Evolutionary conservation across 2,113 vertebrate genomes (phyloP).

Genomic region (Emydura subglobosa): DNA sequence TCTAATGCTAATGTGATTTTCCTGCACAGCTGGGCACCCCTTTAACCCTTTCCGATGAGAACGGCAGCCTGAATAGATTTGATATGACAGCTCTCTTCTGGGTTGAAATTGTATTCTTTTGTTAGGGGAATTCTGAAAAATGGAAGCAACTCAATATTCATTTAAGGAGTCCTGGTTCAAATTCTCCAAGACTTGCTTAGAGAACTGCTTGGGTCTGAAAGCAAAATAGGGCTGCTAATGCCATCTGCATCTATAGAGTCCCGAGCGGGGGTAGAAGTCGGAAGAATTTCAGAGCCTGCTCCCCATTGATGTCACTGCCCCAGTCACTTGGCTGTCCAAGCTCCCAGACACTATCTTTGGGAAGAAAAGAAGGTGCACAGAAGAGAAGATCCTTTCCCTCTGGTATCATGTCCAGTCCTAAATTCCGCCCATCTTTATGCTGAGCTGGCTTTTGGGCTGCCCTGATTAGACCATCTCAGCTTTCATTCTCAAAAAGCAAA

Average conservation of each 20-base stretch:
- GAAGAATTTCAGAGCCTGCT: fast-evolving
- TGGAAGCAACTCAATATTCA: neutral
- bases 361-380: neutral
- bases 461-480: too few species aligned
- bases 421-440: neutral
- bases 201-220: fast-evolving
- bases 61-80: neutral
- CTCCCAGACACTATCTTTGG: neutral
- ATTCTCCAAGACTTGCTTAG: neutral
- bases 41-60: neutral
- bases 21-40: neutral
- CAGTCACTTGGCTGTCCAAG: neutral
- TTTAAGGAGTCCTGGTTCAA: neutral
- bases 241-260: neutral
- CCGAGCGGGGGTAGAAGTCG: neutral
- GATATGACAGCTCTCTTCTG: neutral
- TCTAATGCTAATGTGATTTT: neutral
- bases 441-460: neutral
- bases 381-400: neutral
- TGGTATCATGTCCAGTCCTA: neutral
- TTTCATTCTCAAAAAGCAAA: neutral
- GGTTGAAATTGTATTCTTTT: neutral
- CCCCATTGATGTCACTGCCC: neutral
- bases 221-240: neutral
- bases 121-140: neutral